Base-by-base conservation (phyloP, 2,888 invertebrate genomes). In the Netelia fuscicornis region DNA sequence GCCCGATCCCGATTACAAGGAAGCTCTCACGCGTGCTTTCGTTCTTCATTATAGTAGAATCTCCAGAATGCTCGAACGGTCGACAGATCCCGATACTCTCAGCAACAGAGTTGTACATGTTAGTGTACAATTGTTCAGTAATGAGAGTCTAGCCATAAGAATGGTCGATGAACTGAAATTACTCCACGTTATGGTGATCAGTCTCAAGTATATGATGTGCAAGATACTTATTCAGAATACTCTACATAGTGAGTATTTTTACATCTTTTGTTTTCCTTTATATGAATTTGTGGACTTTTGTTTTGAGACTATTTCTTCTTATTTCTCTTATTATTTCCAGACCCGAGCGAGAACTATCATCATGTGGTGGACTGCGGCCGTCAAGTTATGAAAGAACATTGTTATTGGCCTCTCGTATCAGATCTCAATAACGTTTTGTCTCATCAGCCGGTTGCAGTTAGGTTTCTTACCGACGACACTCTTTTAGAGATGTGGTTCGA, bases 21-120 rank as follows among this genome's bases (percentile, higher is more conserved):
- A 98, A 92, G 97, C 98, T 88, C 96, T 99, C 86, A 98, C 98
- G 0, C 96, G 97, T 86, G 98, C 98, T 6, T 99, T 99, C 94
- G 98, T 99, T 86, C 96, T 98, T 94, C 99, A 99, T 95, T 99
- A 99, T 94, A 98, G 98, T 87, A 96, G 98, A 90, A 98, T 99
- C 90, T 98, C 98, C 20, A 96, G 97, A 90, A 98, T 99, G 93
- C 95, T 99, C 84, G 98, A 98, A 92, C 96, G 96, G 91, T 97
- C 98, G 0, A 95, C 95, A 11, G 98, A 98, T 95, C 97, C 98
- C 0, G 98, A 98, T 93, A 98, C 97, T 3, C 95, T 99, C 2
- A 98, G 98, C 90, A 99, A 99, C 95, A 96, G 99, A 68, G 98
- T 99, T 0, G 99, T 99, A 0, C 99, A 99, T 94, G 98, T 99